phyloP scores from a whole-genome alignment of 1,140 invertebrate species.

The Ceratina japonica region DNA sequence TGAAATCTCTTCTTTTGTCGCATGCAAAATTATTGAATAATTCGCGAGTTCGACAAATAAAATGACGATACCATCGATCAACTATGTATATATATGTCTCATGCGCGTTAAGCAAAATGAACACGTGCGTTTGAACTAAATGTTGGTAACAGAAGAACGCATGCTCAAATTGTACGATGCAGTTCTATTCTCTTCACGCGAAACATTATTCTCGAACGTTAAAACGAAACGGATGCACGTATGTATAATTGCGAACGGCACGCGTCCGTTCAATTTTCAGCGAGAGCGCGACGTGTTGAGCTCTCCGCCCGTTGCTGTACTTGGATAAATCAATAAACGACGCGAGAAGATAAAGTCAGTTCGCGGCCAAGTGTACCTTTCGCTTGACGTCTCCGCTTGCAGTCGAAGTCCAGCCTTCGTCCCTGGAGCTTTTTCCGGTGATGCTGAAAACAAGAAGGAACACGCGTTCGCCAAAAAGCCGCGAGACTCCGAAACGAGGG shows the following conservation, averaged over 20 bases:
- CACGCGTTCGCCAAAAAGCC: too few relatives aligned
- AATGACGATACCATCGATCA: background rate
- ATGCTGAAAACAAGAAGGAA: slow-evolving; percentile 84
- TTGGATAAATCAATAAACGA: slow-evolving; percentile 61
- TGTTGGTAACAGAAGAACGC: slow-evolving; percentile 1
- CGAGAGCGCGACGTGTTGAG: slow-evolving; percentile 39
- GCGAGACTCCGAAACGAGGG: too few relatives aligned
- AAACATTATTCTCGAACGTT: background rate
- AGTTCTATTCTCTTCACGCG: background rate
- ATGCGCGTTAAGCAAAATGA: background rate
- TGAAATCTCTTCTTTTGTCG: background rate
- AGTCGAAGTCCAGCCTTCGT: slow-evolving; percentile 98
- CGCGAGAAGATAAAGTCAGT: slow-evolving; percentile 37
- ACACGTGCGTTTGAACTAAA: too few relatives aligned
- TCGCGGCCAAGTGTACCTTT: slow-evolving; percentile 85
- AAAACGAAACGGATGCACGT: background rate
- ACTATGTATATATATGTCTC: background rate
- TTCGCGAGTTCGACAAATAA: background rate
- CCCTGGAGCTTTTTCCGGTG: slow-evolving; percentile 99
- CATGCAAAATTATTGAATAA: background rate
- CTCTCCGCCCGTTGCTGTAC: slow-evolving; percentile 5
- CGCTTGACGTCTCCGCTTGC: slow-evolving; percentile 97
- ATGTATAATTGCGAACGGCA: slow-evolving; percentile 38
- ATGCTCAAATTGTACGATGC: background rate
- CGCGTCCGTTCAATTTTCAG: slow-evolving; percentile 10